Percentiles rank a stretch among this genome's conserved stretches.
Evolutionary conservation across 2,113 vertebrate genomes (phyloP).

Genomic region (Gopherus evgoodei): DNA sequence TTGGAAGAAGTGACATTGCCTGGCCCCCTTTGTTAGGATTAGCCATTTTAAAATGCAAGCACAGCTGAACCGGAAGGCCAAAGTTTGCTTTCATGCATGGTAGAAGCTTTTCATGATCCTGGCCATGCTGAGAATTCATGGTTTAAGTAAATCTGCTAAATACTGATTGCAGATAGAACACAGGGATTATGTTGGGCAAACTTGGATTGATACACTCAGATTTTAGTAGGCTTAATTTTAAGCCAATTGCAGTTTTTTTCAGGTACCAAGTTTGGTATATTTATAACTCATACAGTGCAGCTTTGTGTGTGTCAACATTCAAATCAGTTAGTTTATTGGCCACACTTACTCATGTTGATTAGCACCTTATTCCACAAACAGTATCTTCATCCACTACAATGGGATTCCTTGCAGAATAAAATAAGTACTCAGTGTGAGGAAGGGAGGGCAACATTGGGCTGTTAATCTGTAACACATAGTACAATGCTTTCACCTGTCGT

Average conservation of each 20-base stretch:
- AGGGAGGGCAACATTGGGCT: not conserved
- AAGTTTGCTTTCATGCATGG: slow-evolving; percentile 30
- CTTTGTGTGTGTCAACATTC: not conserved
- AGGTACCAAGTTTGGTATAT: not conserved
- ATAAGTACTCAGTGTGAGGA: not conserved
- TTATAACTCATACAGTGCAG: not conserved
- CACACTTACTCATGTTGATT: not conserved
- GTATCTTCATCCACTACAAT: not conserved
- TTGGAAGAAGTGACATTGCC: not conserved
- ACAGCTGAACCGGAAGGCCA: not conserved
- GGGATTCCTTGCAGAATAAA: not conserved
- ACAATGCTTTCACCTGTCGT: not conserved
- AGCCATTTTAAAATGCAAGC: not conserved
- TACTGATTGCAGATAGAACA: slow-evolving; percentile 27
- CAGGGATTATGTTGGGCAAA: not conserved
- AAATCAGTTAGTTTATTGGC: not conserved
- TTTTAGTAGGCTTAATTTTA: not conserved
- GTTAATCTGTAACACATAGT: not conserved
- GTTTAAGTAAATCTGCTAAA: slow-evolving; percentile 17
- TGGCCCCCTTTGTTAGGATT: not conserved
- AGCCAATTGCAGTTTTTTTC: not conserved
- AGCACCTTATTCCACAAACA: not conserved
- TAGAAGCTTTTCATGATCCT: slow-evolving; percentile 14
- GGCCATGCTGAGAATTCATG: slow-evolving; percentile 28
- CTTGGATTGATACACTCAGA: not conserved